Conservation (phyloP, 2,888 invertebrate species). For the Mimumesa dahlbomi region DNA sequence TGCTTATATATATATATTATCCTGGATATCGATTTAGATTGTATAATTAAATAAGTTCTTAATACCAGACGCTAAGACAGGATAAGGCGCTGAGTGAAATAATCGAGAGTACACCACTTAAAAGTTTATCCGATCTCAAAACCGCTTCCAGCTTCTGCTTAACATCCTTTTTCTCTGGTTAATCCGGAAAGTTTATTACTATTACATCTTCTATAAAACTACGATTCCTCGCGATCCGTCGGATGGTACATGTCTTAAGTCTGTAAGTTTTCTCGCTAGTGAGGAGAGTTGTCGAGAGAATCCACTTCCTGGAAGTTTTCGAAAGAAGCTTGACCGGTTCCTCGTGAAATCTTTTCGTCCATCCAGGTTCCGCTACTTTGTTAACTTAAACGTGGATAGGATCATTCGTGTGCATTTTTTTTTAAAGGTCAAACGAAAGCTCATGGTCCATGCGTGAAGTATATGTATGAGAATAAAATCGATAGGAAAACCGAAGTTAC, state of each 20-base stretch:
- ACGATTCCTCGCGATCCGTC: conserved; percentile 30
- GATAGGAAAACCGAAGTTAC: conserved; percentile 30
- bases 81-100: conserved; percentile 22
- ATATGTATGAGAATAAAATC: conserved; percentile 31
- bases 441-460: conserved; percentile 21
- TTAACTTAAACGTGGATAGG: too few species aligned
- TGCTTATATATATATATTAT: too few species aligned
- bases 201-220: conserved; percentile 24
- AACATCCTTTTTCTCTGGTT: conserved; percentile 21
- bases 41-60: conserved; percentile 17
- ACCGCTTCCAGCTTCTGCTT: conserved; percentile 21
- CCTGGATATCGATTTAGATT: conserved; percentile 24
- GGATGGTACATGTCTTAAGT: conserved; percentile 20
- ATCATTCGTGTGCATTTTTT: background rate
- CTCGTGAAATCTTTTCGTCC: conserved; percentile 16
- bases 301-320: conserved; percentile 28
- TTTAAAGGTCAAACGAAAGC: conserved; percentile 29
- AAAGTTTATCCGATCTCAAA: conserved; percentile 14
- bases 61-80: conserved; percentile 12
- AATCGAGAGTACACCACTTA: conserved; percentile 25
- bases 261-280: conserved; percentile 42
- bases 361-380: background rate
- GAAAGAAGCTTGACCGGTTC: conserved; percentile 39
- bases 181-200: conserved; percentile 33
- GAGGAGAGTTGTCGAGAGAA: conserved; percentile 11